Base-by-base conservation (phyloP, 2,797 vertebrate species). In the Percopsis omiscomaycus region DNA sequence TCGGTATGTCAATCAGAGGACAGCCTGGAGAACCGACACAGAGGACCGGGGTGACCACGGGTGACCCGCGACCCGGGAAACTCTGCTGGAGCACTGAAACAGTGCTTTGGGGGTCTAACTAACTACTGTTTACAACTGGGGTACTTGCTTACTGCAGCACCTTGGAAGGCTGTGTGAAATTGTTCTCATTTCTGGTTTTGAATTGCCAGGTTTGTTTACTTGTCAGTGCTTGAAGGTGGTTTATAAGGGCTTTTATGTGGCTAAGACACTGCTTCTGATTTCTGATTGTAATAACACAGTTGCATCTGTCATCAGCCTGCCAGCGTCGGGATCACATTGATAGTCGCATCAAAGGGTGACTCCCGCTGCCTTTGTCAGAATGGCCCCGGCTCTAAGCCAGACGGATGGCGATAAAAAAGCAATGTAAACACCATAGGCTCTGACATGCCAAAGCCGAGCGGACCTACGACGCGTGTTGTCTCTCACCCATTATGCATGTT, bases 341-440 rank as follows among this genome's bases (percentile, higher is more conserved):
- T 84, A 74, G 66, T 61, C 75, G 71, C 77, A 86, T 88, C 84
- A 84, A 82, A 84, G 74, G 14, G 28, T 14, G 10, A 79, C 83
- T 79, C 77, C 62, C 61, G 44, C 62, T 44, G 22, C 61, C 52
- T 83, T 84, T 83, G 82, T 80, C 57, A 72, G 52, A 55, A 49
- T 49, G 69, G 61, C 74, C 66, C 10, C 27, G 68, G 70, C 76
- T 49, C 67, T 3, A 57, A 77, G 69, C 73, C 77, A 71, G 65
- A 55, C 67, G 44, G 56, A 42, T 1, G 3, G 53, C 58, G 47
- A 71, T 64, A 13, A 64, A 79, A 66, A 55, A 32, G 22, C 61
- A 66, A 66, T 29, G 60, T 56, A 74, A 78, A 74, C 66, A 64
- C 62, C 15, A 1, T 28, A 32, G 2, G 52, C 29, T 57, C 14